Base-by-base conservation (phyloP, 35 echinoderm and acorn worm genomes). In the Acanthaster planci region DNA sequence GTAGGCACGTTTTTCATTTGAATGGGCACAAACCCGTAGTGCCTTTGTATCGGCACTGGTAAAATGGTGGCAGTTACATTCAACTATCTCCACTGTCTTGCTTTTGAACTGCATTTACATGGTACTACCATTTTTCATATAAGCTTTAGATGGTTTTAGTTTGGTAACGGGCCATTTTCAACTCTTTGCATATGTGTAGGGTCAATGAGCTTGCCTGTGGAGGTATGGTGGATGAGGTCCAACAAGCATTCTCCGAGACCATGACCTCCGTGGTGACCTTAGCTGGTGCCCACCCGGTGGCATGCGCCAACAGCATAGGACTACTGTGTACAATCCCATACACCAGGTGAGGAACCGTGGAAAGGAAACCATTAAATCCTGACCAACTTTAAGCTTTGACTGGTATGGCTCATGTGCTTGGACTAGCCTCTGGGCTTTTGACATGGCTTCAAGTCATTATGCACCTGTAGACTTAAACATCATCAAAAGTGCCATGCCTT, bases 321-420 rank as follows among this genome's bases (percentile, higher is more conserved):
- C 67, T 93, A 21, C 78, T 93, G 17, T 93, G 91, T 89, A 89
- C 81, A 9, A 93, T 93, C 52, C 91, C 91, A 51, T 93, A 93
- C 29, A 93, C 91, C 40, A 93, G 91, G 91, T 93, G 67, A 67
- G 78, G 40, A 47, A 47, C 42, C 42, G 12, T 47, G 42, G 0
- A 32, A n/a, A 9, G 5, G 6, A 54, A 42, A 79, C 12, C 19
- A 22, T 79, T 0, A 40, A 78, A 40, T 31, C 7, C 37, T n/a
- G n/a, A n/a, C n/a, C n/a, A n/a, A n/a, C n/a, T n/a, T n/a, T n/a
- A n/a, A n/a, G n/a, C n/a, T n/a, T n/a, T n/a, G n/a, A n/a, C n/a
- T n/a, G n/a, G n/a, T n/a, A 68, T 27, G 32, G 18, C 4, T 6
- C 32, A 27, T 68, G 7, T 68, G n/a, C 18, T 68, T 4, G 60